A percentile compares a stretch with the other conserved stretches of the same genome.
Evolutionary conservation across 1,140 invertebrate genomes (phyloP).

Genomic region (Orussus abietinus): DNA sequence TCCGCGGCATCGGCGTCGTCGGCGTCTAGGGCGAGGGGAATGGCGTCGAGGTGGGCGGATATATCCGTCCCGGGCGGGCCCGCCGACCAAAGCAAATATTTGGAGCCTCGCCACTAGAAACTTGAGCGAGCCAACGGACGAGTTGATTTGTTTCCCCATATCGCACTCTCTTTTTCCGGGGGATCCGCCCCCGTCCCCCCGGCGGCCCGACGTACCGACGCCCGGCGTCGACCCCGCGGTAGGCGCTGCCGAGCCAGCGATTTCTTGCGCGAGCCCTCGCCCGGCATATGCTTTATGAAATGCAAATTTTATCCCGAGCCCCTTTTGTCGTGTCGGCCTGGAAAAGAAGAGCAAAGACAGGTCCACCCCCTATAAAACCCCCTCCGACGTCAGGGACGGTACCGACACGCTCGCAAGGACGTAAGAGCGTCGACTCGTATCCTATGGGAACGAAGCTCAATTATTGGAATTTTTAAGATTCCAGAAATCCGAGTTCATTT

Average conservation of each 20-base stretch:
- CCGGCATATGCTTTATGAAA: constrained; percentile 32
- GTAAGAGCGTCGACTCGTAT: too few relatives aligned
- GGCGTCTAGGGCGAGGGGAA: too few relatives aligned
- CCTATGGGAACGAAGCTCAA: too few relatives aligned
- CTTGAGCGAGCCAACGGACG: constrained; percentile 48
- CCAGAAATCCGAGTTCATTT: too few relatives aligned
- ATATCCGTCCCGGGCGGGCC: constrained; percentile 31
- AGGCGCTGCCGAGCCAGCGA: constrained; percentile 20
- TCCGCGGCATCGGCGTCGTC: too few relatives aligned
- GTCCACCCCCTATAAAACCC: too few relatives aligned
- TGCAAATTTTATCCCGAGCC: constrained; percentile 31
- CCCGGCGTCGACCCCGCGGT: constrained; percentile 3
- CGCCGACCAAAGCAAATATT: constrained; percentile 48
- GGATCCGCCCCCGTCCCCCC: not conserved
- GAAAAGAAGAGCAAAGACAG: too few relatives aligned
- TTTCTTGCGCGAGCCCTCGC: constrained; percentile 19
- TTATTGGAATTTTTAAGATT: too few relatives aligned
- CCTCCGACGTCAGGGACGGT: too few relatives aligned
- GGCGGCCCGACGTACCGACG: not conserved
- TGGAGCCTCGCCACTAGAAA: constrained; percentile 54
- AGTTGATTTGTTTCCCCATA: constrained; percentile 52
- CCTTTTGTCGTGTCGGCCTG: too few relatives aligned
- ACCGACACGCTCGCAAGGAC: too few relatives aligned
- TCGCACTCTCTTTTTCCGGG: constrained; percentile 24
- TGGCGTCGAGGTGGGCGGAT: too few relatives aligned